Conservation (phyloP, 2,888 invertebrate genomes). For the Aspidiotus rigidus region DNA sequence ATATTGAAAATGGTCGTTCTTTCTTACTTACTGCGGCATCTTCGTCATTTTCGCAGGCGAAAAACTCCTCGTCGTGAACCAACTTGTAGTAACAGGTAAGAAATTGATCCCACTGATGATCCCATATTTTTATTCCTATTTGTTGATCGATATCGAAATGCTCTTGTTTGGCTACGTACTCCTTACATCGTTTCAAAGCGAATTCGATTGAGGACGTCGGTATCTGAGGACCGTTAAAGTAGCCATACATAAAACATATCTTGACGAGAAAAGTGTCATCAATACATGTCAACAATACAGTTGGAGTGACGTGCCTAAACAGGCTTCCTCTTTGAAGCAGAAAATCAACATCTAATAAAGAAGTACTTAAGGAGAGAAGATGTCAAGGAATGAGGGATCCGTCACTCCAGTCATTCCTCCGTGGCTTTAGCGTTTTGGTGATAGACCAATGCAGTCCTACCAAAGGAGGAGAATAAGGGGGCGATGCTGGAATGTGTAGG, state of each 20-base stretch:
- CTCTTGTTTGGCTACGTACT: slow-evolving; percentile 62
- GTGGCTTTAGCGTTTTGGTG: no score
- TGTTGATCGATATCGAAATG: slow-evolving; percentile 56
- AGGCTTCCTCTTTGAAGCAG: not conserved
- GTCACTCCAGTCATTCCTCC: no score
- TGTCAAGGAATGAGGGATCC: no score
- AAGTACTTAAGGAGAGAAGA: not conserved
- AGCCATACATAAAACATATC: not conserved
- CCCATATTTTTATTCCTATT: slow-evolving; percentile 53
- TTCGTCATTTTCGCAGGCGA: slow-evolving; percentile 33
- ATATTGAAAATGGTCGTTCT: no score
- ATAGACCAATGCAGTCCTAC: no score
- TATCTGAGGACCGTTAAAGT: slow-evolving; percentile 45
- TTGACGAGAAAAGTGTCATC: no score
- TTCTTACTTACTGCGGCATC: not conserved
- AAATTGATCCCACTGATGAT: slow-evolving; percentile 84
- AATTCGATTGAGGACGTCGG: slow-evolving; percentile 70
- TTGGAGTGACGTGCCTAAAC: not conserved
- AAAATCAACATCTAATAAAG: not conserved
- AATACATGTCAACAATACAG: no score
- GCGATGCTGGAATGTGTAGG: no score
- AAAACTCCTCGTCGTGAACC: slow-evolving; percentile 38
- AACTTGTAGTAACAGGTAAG: slow-evolving; percentile 40
- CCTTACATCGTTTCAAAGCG: slow-evolving; percentile 66
- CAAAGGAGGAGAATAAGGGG: no score